A percentile compares a stretch with the other conserved stretches of the same genome.
These are phyloP conservation scores for Sphenopsis melanotis DNA, from an alignment of 2,797 vertebrate species.

Conservation along the genomic window DNA sequence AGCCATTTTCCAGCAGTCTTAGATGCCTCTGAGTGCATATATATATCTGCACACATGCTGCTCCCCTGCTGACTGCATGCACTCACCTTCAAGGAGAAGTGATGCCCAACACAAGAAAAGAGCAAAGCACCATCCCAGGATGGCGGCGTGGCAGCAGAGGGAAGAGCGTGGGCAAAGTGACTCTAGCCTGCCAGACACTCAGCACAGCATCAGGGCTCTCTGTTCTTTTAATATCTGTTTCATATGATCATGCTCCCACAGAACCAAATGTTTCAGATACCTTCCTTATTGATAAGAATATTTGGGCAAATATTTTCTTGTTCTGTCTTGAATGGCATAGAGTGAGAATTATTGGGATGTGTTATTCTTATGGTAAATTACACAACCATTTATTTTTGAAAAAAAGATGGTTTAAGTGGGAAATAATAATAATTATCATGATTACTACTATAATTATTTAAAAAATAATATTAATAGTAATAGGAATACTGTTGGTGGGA, in stretches of 20 bases:
- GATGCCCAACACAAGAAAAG: neutral
- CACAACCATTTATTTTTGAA: neutral
- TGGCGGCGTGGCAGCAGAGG: neutral
- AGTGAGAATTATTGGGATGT: neutral
- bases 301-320: neutral
- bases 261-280: neutral
- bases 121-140: neutral
- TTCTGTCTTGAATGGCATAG: neutral
- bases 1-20: neutral
- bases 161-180: fast-evolving
- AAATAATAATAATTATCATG: neutral
- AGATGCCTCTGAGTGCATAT: neutral
- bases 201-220: neutral
- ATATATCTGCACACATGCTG: neutral
- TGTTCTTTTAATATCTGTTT: neutral
- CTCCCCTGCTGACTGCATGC: neutral
- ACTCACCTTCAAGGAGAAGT: fast-evolving
- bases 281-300: neutral
- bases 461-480: neutral
- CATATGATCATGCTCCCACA: neutral
- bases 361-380: neutral
- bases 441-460: neutral
- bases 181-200: neutral
- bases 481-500: neutral
- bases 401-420: neutral